Conservation (phyloP, 2,113 vertebrate genomes). For the Pandion haliaetus region DNA sequence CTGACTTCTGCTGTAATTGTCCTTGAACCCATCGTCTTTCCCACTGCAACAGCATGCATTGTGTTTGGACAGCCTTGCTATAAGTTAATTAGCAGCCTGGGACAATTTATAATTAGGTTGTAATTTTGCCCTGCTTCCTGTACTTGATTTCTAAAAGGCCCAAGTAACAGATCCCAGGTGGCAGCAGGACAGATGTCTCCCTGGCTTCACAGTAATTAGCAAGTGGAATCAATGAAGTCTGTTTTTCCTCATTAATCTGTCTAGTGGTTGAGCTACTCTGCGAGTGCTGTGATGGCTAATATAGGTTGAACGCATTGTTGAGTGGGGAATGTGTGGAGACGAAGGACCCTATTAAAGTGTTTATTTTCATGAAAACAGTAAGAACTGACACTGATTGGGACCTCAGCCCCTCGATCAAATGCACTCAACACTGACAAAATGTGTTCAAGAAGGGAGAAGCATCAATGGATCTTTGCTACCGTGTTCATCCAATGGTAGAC, state of each 20-base stretch:
- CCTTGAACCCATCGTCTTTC: background rate
- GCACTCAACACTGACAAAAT: background rate
- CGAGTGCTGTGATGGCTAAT: background rate
- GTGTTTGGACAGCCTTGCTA: background rate
- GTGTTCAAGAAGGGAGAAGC: background rate
- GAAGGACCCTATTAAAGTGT: background rate
- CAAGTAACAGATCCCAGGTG: background rate
- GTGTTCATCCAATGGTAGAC: background rate
- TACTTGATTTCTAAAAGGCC: background rate
- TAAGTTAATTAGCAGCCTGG: background rate
- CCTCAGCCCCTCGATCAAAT: background rate
- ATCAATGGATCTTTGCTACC: background rate
- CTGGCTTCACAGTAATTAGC: background rate
- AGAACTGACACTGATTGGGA: background rate
- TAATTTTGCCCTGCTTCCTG: background rate
- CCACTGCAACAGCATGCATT: background rate
- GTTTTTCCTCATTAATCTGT: background rate
- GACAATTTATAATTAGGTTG: background rate
- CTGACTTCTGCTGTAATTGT: background rate
- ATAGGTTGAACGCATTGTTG: fast-evolving
- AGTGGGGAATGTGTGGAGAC: background rate
- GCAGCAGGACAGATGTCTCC: background rate
- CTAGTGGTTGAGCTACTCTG: background rate
- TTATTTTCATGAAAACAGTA: background rate
- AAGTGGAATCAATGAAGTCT: background rate